Conservation (phyloP, 2,797 vertebrate genomes). For the Phoeniculus purpureus region DNA sequence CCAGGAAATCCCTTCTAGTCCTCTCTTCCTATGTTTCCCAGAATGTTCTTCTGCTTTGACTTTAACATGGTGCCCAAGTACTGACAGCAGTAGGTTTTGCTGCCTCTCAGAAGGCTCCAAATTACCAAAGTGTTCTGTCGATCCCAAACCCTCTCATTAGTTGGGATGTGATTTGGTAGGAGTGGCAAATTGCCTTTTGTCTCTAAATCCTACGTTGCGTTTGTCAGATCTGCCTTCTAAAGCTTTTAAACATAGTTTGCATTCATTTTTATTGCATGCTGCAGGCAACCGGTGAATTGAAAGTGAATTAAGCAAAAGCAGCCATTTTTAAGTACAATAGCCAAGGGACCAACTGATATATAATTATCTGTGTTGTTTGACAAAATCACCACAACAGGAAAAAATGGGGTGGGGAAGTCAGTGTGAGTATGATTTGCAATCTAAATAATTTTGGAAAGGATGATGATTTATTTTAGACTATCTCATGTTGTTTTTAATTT, state of each 20-base stretch:
- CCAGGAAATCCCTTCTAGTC: neutral
- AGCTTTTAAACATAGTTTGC: slow-evolving; percentile 48
- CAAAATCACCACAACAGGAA: neutral
- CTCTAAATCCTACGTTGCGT: slow-evolving; percentile 40
- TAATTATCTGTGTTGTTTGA: slow-evolving; percentile 28
- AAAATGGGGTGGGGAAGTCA: neutral
- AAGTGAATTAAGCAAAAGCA: slow-evolving; percentile 30
- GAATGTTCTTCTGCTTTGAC: slow-evolving; percentile 26
- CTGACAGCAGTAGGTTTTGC: slow-evolving; percentile 32
- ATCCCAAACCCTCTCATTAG: slow-evolving; percentile 57
- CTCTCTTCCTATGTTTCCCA: slow-evolving; percentile 7
- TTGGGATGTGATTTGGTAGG: slow-evolving; percentile 50
- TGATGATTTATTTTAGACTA: neutral
- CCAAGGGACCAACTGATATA: slow-evolving; percentile 5
- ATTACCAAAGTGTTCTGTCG: neutral
- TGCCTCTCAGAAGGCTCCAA: slow-evolving; percentile 12
- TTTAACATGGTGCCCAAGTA: slow-evolving; percentile 28
- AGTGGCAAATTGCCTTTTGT: slow-evolving; percentile 39
- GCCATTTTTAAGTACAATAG: slow-evolving; percentile 32
- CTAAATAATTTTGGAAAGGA: neutral
- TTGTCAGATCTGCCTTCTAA: slow-evolving; percentile 60
- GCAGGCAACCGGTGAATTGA: slow-evolving; percentile 20
- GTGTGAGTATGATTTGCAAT: neutral
- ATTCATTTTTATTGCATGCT: slow-evolving; percentile 43
- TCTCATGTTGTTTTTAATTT: neutral